These are phyloP conservation scores for Cydia strobilella DNA, from an alignment of 1,140 invertebrate genomes.

Conservation along the genomic window DNA sequence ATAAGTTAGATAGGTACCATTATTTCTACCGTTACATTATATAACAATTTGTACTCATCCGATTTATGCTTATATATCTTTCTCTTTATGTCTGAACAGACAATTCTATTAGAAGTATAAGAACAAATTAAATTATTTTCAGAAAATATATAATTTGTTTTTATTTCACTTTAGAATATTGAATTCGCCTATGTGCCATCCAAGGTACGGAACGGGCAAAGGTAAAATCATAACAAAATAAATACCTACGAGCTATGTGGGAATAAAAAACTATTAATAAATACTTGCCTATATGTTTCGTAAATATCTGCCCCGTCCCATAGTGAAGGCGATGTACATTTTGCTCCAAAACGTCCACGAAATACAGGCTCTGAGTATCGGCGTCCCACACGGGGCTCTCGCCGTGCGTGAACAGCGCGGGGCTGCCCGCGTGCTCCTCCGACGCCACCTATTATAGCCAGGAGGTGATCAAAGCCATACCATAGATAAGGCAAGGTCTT, in stretches of 20 bases:
- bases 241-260: too few relatives aligned
- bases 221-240: neutral
- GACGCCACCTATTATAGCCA: constrained; percentile 49
- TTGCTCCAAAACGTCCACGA: constrained; percentile 57
- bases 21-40: too few relatives aligned
- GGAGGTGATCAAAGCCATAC: neutral
- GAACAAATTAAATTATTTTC: too few relatives aligned
- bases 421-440: constrained; percentile 43
- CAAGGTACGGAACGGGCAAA: too few relatives aligned
- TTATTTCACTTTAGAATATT: too few relatives aligned
- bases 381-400: constrained; percentile 69
- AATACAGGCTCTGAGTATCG: constrained; percentile 52
- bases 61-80: too few relatives aligned
- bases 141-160: too few relatives aligned
- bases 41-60: too few relatives aligned
- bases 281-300: constrained; percentile 62
- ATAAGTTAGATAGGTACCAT: too few relatives aligned
- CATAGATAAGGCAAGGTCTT: neutral
- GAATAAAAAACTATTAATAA: neutral
- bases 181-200: too few relatives aligned
- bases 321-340: constrained; percentile 64
- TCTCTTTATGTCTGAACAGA: too few relatives aligned
- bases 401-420: constrained; percentile 56
- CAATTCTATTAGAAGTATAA: too few relatives aligned
- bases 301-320: constrained; percentile 53